Conservation (phyloP, 2,888 invertebrate genomes). For the Notocelia uddmanniana region DNA sequence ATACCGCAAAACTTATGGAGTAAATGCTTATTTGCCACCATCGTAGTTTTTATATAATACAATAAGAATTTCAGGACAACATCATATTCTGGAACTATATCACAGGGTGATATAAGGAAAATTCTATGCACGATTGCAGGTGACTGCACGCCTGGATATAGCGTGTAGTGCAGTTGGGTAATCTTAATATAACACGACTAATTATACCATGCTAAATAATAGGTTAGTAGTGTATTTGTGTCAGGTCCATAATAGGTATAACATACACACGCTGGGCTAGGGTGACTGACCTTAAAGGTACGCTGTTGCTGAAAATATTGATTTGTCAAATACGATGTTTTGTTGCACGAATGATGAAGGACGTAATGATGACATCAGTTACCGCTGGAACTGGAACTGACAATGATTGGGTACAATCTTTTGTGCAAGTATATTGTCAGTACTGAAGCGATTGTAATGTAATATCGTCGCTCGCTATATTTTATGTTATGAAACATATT, state of each 20-base stretch:
- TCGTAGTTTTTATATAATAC: too few species aligned
- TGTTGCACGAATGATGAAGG: too few species aligned
- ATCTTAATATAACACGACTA: background rate
- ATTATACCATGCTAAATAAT: slow-evolving; percentile 8
- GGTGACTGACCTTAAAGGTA: slow-evolving; percentile 2
- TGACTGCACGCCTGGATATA: background rate
- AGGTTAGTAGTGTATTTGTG: slow-evolving; percentile 8
- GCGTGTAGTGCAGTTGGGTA: background rate
- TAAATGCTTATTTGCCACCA: too few species aligned
- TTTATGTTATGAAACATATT: too few species aligned
- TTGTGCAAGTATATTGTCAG: too few species aligned
- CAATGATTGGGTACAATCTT: too few species aligned
- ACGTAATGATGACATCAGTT: too few species aligned
- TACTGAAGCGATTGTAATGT: too few species aligned
- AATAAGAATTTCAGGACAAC: too few species aligned
- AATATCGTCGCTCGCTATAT: too few species aligned
- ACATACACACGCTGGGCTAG: background rate
- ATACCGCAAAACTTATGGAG: too few species aligned
- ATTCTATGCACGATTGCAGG: background rate
- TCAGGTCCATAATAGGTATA: background rate
- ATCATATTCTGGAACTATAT: slow-evolving; percentile 6
- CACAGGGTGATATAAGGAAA: background rate
- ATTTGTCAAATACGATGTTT: background rate
- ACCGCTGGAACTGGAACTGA: too few species aligned
- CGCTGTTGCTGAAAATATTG: background rate